These are phyloP conservation scores for Thinocorus orbignyianus DNA, from an alignment of 2,113 vertebrate genomes.

Conservation along the genomic window DNA sequence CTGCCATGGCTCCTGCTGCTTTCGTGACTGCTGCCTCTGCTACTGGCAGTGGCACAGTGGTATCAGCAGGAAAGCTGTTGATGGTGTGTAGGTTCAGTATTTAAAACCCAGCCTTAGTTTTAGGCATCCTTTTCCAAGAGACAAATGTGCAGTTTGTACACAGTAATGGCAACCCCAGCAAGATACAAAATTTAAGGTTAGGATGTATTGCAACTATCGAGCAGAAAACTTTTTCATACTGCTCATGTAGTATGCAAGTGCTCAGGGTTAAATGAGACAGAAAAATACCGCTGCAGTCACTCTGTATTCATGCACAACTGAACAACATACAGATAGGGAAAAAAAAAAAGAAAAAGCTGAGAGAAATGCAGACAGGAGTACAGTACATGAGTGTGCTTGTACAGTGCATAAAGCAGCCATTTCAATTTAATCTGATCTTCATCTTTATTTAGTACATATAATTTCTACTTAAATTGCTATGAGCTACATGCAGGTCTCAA, in stretches of 20 bases:
- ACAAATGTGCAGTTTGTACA: background rate
- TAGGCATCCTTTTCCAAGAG: background rate
- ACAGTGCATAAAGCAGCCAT: background rate
- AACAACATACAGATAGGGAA: background rate
- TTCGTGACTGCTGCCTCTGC: background rate
- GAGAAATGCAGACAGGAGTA: background rate
- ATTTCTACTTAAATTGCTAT: background rate
- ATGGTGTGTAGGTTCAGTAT: background rate
- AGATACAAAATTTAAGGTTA: background rate
- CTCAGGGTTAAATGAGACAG: background rate
- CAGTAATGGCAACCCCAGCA: background rate
- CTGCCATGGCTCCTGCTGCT: background rate
- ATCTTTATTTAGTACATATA: background rate
- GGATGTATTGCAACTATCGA: background rate
- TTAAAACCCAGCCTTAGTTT: background rate
- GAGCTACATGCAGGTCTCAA: background rate
- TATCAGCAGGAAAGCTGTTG: background rate
- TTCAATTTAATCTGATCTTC: background rate
- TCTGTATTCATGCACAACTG: background rate
- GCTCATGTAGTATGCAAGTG: background rate
- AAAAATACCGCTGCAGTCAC: background rate
- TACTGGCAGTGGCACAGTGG: fast-evolving
- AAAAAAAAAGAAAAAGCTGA: background rate
- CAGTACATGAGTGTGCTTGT: background rate
- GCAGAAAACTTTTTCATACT: background rate